Base-by-base conservation (phyloP, 1,140 invertebrate genomes). In the Bombus polaris region DNA sequence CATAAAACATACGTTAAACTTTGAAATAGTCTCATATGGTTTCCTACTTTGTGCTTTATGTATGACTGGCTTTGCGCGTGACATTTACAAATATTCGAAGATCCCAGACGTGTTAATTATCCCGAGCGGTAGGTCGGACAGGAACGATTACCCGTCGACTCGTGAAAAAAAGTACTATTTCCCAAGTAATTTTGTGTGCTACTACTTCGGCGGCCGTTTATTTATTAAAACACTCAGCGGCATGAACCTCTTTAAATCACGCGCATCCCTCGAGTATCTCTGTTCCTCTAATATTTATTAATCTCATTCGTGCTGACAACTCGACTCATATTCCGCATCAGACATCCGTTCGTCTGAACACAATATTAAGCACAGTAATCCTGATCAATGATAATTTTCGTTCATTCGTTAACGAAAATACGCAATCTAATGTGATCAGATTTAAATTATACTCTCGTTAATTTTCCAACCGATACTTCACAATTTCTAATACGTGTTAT, bases 231-330 rank as follows among this genome's bases (percentile, higher is more conserved):
- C 57, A 62, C 32, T 89, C 79, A 59, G 39, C 28, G 71, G 53
- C 71, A 53, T 25, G 65, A 57, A 35, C 53, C 83, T 90, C 86
- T 90, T 90, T 90, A 90, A 90, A 90, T 90, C 86, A 90, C 82
- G 62, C 57, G 72, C 44, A 81, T 88, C 89, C 89, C 89, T 78
- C 62, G 76, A 86, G 76, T 74, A 62, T 42, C 70, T 81, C 39
- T 65, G 66, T 83, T 42, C 68, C 82, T 90, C 79, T 86, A 90
- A 90, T 90, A 90, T 90, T 90, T 90, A 90, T 90, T 90, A 90
- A 90, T 90, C 86, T 90, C 86, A 80, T 90, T 76, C 44, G 66
- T 39, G 70, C 70, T 83, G 89, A 88, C 86, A 75, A 73, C 62
- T 80, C 76, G 59, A 47, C 71, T 83, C 15, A 62, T 65, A 66